These are phyloP conservation scores for Acrobasis consociella DNA, from an alignment of 2,888 invertebrate species.

Conservation along the genomic window DNA sequence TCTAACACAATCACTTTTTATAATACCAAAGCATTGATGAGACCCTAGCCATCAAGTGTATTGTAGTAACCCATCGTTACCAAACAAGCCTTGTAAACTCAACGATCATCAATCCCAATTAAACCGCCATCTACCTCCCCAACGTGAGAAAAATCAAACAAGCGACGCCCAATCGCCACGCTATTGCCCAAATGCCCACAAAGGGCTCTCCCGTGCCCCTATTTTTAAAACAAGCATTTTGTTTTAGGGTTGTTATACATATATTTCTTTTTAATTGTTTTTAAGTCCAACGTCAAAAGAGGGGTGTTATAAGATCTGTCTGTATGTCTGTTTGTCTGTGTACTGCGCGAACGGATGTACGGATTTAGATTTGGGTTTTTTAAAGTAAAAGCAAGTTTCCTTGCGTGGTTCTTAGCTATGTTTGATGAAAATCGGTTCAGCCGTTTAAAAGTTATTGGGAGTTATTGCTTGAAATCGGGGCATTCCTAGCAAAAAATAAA, in stretches of 20 bases:
- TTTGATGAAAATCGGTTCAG: too few species aligned
- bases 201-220: conserved; percentile 52
- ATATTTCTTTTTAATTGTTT: too few species aligned
- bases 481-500: too few species aligned
- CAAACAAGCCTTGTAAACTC: conserved; percentile 46
- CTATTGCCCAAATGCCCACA: conserved; percentile 65
- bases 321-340: too few species aligned
- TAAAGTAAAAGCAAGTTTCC: too few species aligned
- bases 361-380: too few species aligned
- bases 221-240: conserved; percentile 65
- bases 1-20: neutral
- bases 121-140: conserved; percentile 61
- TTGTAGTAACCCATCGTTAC: conserved; percentile 35
- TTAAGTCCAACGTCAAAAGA: too few species aligned
- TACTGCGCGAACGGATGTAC: too few species aligned
- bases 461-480: too few species aligned
- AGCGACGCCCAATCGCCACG: conserved; percentile 59
- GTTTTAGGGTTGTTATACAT: conserved; percentile 29
- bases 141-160: conserved; percentile 77
- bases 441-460: too few species aligned
- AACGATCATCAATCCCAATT: conserved; percentile 78
- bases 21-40: neutral
- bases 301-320: too few species aligned
- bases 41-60: neutral
- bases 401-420: too few species aligned